A percentile compares a stretch with the other conserved stretches of the same genome.
phyloP scores from a whole-genome alignment of 30 jellyfish, hydroid and myxozoan genomes.

The Hydractinia symbiolongicarpus region DNA sequence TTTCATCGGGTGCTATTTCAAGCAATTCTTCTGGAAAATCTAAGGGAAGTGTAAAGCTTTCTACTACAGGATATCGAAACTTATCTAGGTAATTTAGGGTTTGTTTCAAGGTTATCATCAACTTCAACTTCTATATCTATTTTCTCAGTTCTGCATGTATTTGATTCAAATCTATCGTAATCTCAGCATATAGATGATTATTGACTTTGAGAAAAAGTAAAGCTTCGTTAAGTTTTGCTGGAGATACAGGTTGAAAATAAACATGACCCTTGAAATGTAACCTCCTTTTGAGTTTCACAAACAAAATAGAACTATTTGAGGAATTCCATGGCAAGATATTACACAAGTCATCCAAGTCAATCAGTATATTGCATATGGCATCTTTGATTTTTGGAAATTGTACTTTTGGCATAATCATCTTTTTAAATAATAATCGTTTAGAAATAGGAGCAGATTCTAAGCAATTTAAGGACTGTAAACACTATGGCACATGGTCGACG shows the following conservation, averaged over 20 bases:
- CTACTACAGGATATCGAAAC: background rate
- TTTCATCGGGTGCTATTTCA: conserved; percentile 16
- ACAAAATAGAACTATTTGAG: background rate
- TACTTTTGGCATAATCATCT: background rate
- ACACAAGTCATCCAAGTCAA: background rate
- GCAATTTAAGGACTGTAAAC: background rate
- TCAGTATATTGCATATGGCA: background rate
- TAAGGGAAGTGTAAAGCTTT: background rate
- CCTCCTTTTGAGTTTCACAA: background rate
- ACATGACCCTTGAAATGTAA: background rate
- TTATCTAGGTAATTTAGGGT: conserved; percentile 5
- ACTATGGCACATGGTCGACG: background rate
- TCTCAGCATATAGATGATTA: too few species aligned
- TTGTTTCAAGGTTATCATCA: background rate
- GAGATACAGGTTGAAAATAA: too few species aligned
- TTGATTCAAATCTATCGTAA: too few species aligned
- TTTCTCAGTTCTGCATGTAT: background rate
- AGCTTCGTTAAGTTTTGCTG: too few species aligned
- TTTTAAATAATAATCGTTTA: background rate
- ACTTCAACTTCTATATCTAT: conserved; percentile 5
- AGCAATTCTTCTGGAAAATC: background rate
- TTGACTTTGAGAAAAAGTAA: too few species aligned
- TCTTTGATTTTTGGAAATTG: background rate
- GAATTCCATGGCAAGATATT: background rate
- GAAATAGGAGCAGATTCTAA: background rate